A percentile compares a stretch with the other conserved stretches of the same genome.
These are phyloP conservation scores for Hymenopus coronatus DNA, from an alignment of 2,888 invertebrate genomes.

Conservation along the genomic window DNA sequence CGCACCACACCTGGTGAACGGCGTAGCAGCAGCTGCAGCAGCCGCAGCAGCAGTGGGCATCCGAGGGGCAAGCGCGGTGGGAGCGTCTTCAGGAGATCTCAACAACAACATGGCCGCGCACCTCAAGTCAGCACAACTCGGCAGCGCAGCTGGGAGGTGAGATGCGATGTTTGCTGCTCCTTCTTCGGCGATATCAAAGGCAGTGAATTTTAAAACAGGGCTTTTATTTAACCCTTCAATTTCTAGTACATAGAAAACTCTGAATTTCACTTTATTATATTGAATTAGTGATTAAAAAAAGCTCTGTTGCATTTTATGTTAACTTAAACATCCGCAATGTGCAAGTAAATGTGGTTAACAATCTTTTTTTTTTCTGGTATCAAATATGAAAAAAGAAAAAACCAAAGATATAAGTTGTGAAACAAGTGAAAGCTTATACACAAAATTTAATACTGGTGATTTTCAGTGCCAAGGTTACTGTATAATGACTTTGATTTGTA, in stretches of 20 bases:
- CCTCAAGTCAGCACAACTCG: constrained; percentile 41
- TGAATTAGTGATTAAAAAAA: neutral
- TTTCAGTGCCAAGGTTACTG: no score
- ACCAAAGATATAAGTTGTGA: no score
- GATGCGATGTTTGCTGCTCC: neutral
- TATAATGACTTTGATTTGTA: no score
- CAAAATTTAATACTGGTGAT: no score
- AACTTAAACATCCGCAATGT: neutral
- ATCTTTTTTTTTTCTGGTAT: neutral
- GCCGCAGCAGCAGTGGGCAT: constrained; percentile 42
- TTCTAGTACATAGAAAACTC: neutral
- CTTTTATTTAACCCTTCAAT: neutral
- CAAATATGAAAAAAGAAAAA: no score
- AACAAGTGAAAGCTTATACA: no score
- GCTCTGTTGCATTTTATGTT: neutral
- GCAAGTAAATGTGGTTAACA: neutral
- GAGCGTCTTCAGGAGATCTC: constrained; percentile 55
- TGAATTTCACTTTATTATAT: neutral
- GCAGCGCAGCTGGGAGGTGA: neutral
- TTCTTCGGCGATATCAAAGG: neutral
- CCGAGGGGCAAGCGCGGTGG: neutral
- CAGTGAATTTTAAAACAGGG: neutral
- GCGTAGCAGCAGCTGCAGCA: no score
- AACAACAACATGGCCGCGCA: constrained; percentile 65
- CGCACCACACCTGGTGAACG: constrained; percentile 55